Evolutionary conservation across 2,888 invertebrate genomes (phyloP), one percentile per base, ranked within the genome.

Genomic region (Scaptomyza parva): DNA sequence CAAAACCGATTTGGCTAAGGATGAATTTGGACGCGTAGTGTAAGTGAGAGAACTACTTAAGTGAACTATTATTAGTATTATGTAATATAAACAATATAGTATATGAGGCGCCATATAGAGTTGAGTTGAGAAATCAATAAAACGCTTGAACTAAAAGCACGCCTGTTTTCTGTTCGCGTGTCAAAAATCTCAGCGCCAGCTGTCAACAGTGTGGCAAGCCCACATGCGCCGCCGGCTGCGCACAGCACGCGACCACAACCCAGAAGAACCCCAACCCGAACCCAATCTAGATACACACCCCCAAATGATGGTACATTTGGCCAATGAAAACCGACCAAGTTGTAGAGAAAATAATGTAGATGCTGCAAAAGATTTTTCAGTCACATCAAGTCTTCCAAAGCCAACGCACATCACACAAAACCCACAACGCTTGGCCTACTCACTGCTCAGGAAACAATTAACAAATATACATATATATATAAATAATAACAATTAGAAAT

Each of bases 21-120:
- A 98, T 93, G 96, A 97, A 92, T 96, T 95, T 92, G 98, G 98
- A 54, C 94, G 97, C 92, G 94, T 97, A 88, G 93, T 80, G 90
- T 90, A 71, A 90, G 90, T 90, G 12, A 4, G 3, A n/a, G 28
- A 28, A 18, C 28, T 37, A 43, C 40, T 28, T 22, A 45, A 64
- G 50, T 57, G 47, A 39, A 57, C 47, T 41, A 37, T 17, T 17
- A 17, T 14, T n/a, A 51, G 45, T 44, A 47, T 79, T 81, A 81
- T 86, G 71, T 78, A 86, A 78, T 66, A 70, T 73, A 70, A 83
- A 78, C 43, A 69, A 71, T 20, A 44, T 30, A n/a, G n/a, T n/a
- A 12, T 26, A 40, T 39, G 67, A 35, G 52, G 64, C 50, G 59
- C 58, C 65, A 55, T 50, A 39, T 43, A 18, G 8, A 30, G 11